Evolutionary conservation across 1,140 invertebrate species (phyloP).

Genomic region (Vanessa atalanta): DNA sequence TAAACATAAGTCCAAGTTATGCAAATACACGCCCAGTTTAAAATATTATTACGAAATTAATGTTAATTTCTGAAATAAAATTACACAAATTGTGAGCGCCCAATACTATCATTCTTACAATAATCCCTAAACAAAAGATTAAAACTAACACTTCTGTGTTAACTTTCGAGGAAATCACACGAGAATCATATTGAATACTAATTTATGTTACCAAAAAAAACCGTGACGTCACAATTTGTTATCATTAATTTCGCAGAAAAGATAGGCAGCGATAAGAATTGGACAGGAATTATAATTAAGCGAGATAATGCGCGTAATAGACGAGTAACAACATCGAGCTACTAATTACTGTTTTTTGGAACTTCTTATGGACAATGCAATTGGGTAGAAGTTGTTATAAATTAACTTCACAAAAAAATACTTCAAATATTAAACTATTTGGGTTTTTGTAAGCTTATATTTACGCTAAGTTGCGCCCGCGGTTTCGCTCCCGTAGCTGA

Average conservation of each 20-base stretch:
- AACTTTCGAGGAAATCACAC: too few relatives aligned
- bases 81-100: too few relatives aligned
- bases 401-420: not conserved
- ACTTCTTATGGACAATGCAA: slow-evolving; percentile 23
- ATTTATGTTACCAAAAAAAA: slow-evolving; percentile 8
- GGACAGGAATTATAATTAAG: slow-evolving; percentile 47
- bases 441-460: not conserved
- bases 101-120: too few relatives aligned
- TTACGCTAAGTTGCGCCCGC: too few relatives aligned
- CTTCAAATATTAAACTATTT: not conserved
- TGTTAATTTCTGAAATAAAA: too few relatives aligned
- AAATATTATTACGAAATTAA: too few relatives aligned
- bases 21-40: too few relatives aligned
- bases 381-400: not conserved
- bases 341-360: slow-evolving; percentile 34
- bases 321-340: slow-evolving; percentile 19
- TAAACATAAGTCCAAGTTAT: too few relatives aligned
- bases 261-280: slow-evolving; percentile 45
- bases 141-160: too few relatives aligned
- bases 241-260: slow-evolving; percentile 43
- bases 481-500: too few relatives aligned
- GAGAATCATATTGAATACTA: not conserved
- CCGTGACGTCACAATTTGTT: slow-evolving; percentile 39
- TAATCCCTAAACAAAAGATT: too few relatives aligned
- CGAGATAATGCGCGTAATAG: slow-evolving; percentile 36